Percentiles rank a stretch among this genome's conserved stretches.
These are phyloP conservation scores for Corapipo altera DNA, from an alignment of 2,113 vertebrate species.

Conservation along the genomic window DNA sequence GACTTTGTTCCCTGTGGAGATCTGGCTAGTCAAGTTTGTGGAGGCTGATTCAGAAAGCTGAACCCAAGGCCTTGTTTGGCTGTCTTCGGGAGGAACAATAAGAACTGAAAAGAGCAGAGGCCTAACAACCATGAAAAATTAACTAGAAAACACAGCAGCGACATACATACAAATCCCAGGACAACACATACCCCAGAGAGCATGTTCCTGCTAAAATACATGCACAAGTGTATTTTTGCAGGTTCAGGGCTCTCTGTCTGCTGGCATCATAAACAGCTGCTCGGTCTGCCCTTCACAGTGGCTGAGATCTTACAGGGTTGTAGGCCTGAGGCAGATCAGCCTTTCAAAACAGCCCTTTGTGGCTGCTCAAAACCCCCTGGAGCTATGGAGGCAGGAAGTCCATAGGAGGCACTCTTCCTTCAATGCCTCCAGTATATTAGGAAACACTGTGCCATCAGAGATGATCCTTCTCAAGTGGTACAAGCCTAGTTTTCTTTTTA, in stretches of 20 bases:
- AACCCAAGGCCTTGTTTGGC: neutral
- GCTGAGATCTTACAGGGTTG: neutral
- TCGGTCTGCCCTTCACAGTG: neutral
- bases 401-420: neutral
- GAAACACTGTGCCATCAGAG: neutral
- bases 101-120: neutral
- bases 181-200: neutral
- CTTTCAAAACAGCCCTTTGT: neutral
- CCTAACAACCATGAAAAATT: neutral
- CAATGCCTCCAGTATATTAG: neutral
- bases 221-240: accelerated
- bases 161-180: neutral
- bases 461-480: neutral
- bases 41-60: constrained; percentile 23
- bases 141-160: neutral
- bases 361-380: neutral
- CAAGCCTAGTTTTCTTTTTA: neutral
- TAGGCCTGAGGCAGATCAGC: neutral
- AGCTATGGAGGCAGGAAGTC: neutral
- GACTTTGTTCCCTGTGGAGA: constrained; percentile 56
- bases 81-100: neutral
- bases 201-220: neutral
- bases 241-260: neutral
- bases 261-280: neutral
- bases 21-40: constrained; percentile 34